Evolutionary conservation across 2,113 vertebrate species (phyloP), one percentile per base, ranked within the genome.

Genomic region (Pavo muticus): DNA sequence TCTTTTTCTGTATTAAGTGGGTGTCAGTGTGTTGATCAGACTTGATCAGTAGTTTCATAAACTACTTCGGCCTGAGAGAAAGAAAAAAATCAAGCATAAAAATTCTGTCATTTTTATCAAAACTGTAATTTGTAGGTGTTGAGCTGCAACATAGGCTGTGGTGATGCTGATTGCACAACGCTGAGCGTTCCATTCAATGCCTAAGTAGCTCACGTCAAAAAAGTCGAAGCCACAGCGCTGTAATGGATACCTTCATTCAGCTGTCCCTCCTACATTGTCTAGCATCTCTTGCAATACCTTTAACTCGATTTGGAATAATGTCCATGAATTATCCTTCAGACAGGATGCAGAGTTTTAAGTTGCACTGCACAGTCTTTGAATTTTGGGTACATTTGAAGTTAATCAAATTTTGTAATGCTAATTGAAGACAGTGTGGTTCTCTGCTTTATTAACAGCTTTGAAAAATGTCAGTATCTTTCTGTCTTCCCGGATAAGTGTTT

Each of bases 391-490:
- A 15, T 17, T 35, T 37, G 27, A 44, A 82, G 4, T 71, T 71
- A 54, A 17, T 84, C 82, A 16, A 5, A 65, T 67, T 50, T 59
- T 32, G 59, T 76, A 27, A 23, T 37, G 27, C 20, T 48, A 9
- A 42, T 50, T 37, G 18, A 57, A 87, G 40, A 60, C 76, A 89
- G 48, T 67, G 59, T 50, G 56, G 21, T 63, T 44, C n/a, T 74
- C 25, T 77, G 7, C 27, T 6, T 0, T 8, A 44, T 32, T 44
- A 47, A 24, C 7, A 1, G 6, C n/a, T 42, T 69, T 44, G 2
- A 6, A 10, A 61, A 57, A 72, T 7, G 19, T 18, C 14, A 27
- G 39, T 52, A 11, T 89, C n/a, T 84, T 37, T 77, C 52, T 61
- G 23, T 59, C 71, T 52, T 80, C n/a, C 60, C 67, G 35, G 27